phyloP scores from a whole-genome alignment of 2,888 invertebrate species.

The Acholoe squamosa region DNA sequence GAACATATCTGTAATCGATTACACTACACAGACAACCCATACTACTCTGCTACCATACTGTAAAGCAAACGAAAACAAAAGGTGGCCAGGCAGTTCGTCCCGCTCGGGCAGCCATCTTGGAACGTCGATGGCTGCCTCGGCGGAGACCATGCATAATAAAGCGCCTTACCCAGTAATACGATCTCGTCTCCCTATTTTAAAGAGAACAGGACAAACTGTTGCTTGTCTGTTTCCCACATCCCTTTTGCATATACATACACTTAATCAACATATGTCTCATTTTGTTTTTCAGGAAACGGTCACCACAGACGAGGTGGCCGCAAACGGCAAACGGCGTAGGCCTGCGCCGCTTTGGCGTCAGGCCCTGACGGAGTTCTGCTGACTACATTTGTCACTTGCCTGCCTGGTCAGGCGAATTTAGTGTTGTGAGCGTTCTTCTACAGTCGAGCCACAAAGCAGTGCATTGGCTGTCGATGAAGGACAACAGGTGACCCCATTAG shows the following conservation, averaged over 20 bases:
- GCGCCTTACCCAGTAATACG: not conserved
- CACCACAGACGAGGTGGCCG: slow-evolving; percentile 34
- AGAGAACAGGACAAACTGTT: not conserved
- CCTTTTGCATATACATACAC: too few species aligned
- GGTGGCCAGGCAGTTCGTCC: slow-evolving; percentile 22
- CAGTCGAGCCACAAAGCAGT: not conserved
- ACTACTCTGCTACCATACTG: not conserved
- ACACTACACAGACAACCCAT: not conserved
- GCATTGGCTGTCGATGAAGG: slow-evolving; percentile 50
- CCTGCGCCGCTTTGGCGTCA: slow-evolving; percentile 45
- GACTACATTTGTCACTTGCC: not conserved
- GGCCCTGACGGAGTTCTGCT: not conserved
- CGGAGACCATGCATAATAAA: slow-evolving; percentile 35
- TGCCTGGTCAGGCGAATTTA: not conserved
- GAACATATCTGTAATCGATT: not conserved
- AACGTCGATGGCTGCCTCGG: slow-evolving; percentile 43
- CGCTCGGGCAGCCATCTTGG: slow-evolving; percentile 52
- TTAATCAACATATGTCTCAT: not conserved
- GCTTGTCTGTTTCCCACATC: not conserved
- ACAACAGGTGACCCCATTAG: slow-evolving; percentile 48
- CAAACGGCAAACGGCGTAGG: slow-evolving; percentile 19
- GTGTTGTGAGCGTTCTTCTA: not conserved
- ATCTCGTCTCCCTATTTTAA: not conserved
- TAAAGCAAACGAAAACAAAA: slow-evolving; percentile 18
- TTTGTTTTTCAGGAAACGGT: slow-evolving; percentile 37